phyloP scores from a whole-genome alignment of 2,888 invertebrate genomes.

The Bellardia pandia region DNA sequence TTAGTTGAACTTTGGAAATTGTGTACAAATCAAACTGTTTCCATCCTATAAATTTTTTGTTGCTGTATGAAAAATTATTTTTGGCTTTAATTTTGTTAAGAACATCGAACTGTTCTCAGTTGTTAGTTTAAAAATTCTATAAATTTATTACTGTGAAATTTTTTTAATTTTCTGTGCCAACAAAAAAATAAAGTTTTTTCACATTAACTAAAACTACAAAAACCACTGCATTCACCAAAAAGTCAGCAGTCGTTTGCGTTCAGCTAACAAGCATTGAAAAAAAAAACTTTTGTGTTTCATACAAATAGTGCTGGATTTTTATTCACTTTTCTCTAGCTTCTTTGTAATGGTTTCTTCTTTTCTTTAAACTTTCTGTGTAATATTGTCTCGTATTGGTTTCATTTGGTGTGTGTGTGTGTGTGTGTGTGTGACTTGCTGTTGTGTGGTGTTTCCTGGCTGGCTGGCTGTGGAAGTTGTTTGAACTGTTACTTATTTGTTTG shows the following conservation, averaged over 20 bases:
- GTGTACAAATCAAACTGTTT: no score
- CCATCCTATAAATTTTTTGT: background rate
- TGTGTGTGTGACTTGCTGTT: background rate
- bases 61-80: no score
- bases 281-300: conserved; percentile 52
- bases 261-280: conserved; percentile 9
- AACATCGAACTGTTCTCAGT: no score
- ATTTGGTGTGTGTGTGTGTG: background rate
- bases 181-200: background rate
- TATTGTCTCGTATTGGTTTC: conserved; percentile 36
- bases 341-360: conserved; percentile 29
- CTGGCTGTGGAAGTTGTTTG: conserved; percentile 54
- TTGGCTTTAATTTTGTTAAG: no score
- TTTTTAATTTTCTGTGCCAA: conserved; percentile 6
- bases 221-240: conserved; percentile 62
- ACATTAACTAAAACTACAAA: conserved; percentile 32
- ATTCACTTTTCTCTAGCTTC: background rate
- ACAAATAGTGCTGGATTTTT: conserved; percentile 53
- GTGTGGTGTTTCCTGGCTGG: conserved; percentile 25
- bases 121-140: background rate
- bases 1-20: no score
- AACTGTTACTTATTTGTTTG: conserved; percentile 72
- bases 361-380: conserved; percentile 20
- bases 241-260: conserved; percentile 63
- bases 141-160: conserved; percentile 25